Base-by-base conservation (phyloP, 92 coral and sea anemone genomes). In the Paramuricea clavata region DNA sequence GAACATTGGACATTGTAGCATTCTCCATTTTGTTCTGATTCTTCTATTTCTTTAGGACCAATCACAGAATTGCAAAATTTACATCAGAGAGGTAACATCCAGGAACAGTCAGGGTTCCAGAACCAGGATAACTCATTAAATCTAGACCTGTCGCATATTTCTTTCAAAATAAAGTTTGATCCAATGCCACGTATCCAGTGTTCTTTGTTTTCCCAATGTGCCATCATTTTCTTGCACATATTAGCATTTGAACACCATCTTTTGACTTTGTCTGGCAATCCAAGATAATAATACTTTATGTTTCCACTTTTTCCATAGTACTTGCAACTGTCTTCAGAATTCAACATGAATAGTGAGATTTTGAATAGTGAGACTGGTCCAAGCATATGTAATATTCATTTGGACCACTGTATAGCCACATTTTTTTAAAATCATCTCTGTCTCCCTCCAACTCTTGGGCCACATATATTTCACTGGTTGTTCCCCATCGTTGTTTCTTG, bases 151-250 rank as follows among this genome's bases (percentile, higher is more conserved):
- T 49, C 57, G 12, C 57, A 57, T 57, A 57, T 26, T 57, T 57
- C 67, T 39, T 4, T 39, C 44, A 39, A 19, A 19, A 10, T 19
- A 49, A 49, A 49, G 57, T 19, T 57, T 57, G 67, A 12, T 57
- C 67, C 5, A 57, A 3, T 57, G 67, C 67, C 67, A 57, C 28
- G 5, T 57, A 57, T 57, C 67, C n/a, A 57, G 67, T 57, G 67
- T 5, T 57, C 28, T 57, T 57, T 57, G 12, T 93, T 85, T 2
- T 56, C 28, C 97, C 97, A 93, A 52, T 93, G 94, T 17, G 87
- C 81, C 26, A 83, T 65, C 91, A 91, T 85, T 88, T 91, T 91
- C n/a, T 60, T 16, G 81, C 96, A 93, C 91, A 87, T 91, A 28
- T 91, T 57, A 16, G 67, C 6, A 26, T 57, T 57, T 57, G 67